These are phyloP conservation scores for Erebia palarica DNA, from an alignment of 2,888 invertebrate genomes.

Conservation along the genomic window DNA sequence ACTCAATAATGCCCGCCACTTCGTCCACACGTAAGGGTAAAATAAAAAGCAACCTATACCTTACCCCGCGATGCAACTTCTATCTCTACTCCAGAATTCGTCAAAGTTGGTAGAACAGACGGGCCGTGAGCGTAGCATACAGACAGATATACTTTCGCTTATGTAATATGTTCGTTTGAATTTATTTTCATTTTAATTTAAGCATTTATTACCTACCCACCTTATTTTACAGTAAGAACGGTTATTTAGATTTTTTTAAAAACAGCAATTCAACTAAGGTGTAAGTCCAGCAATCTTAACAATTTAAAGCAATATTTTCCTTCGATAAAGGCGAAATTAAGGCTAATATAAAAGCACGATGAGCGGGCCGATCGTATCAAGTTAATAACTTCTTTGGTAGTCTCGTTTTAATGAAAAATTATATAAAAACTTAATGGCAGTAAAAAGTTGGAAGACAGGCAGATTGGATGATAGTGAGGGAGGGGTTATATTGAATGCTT, in stretches of 20 bases:
- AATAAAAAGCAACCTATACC: too few relatives aligned
- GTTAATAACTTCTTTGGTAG: constrained; percentile 74
- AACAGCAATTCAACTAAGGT: background rate
- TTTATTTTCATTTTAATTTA: too few relatives aligned
- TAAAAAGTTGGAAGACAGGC: constrained; percentile 38
- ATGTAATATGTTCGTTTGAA: too few relatives aligned
- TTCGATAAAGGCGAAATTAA: constrained; percentile 33
- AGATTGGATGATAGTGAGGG: constrained; percentile 16
- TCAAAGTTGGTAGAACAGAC: too few relatives aligned
- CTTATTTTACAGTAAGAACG: too few relatives aligned
- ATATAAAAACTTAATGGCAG: constrained; percentile 50
- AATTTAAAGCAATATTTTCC: constrained; percentile 18
- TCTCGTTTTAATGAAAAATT: constrained; percentile 52
- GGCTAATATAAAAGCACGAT: constrained; percentile 58
- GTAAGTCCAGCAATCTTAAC: background rate
- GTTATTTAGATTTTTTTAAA: background rate
- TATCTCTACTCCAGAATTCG: too few relatives aligned
- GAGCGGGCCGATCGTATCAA: constrained; percentile 60
- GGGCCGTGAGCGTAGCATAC: too few relatives aligned
- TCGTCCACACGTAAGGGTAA: too few relatives aligned
- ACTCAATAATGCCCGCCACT: too few relatives aligned
- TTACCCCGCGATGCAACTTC: too few relatives aligned
- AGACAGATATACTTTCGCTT: too few relatives aligned
- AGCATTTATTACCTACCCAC: too few relatives aligned
- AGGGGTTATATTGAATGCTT: constrained; percentile 1